A percentile compares a stretch with the other conserved stretches of the same genome.
Evolutionary conservation across 2,888 invertebrate species (phyloP).

Genomic region (Blera fallax): DNA sequence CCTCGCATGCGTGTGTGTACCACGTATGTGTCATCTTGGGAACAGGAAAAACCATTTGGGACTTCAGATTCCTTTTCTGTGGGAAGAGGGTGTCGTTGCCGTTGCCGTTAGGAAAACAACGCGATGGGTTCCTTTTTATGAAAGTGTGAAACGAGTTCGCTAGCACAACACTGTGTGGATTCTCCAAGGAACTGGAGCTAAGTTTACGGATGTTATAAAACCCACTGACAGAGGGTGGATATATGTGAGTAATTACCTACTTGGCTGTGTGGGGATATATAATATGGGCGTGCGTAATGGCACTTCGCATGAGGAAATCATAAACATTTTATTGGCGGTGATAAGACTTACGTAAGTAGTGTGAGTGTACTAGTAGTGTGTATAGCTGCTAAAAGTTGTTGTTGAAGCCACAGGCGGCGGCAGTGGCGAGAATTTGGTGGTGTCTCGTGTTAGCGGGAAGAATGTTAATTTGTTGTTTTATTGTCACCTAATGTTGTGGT

Average conservation of each 20-base stretch:
- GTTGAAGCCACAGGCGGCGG: slow-evolving; percentile 29
- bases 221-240: slow-evolving; percentile 56
- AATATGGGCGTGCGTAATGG: slow-evolving; percentile 66
- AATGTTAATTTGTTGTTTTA: slow-evolving; percentile 72
- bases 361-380: background rate
- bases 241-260: slow-evolving; percentile 52
- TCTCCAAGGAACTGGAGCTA: slow-evolving; percentile 47
- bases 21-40: slow-evolving; percentile 29
- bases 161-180: slow-evolving; percentile 10
- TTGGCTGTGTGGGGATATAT: slow-evolving; percentile 28
- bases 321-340: slow-evolving; percentile 70
- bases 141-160: slow-evolving; percentile 61
- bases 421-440: slow-evolving; percentile 35
- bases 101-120: background rate
- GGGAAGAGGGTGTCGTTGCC: slow-evolving; percentile 16
- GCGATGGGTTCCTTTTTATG: slow-evolving; percentile 20
- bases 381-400: slow-evolving; percentile 12
- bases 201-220: slow-evolving; percentile 64
- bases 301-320: slow-evolving; percentile 68
- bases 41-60: slow-evolving; percentile 48
- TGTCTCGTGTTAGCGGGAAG: slow-evolving; percentile 54
- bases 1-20: background rate
- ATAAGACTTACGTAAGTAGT: slow-evolving; percentile 53
- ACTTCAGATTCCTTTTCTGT: background rate
- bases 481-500: slow-evolving; percentile 68